A percentile compares a stretch with the other conserved stretches of the same genome.
Conservation (phyloP, 2,888 invertebrate species). For the Agrochola circellaris region DNA sequence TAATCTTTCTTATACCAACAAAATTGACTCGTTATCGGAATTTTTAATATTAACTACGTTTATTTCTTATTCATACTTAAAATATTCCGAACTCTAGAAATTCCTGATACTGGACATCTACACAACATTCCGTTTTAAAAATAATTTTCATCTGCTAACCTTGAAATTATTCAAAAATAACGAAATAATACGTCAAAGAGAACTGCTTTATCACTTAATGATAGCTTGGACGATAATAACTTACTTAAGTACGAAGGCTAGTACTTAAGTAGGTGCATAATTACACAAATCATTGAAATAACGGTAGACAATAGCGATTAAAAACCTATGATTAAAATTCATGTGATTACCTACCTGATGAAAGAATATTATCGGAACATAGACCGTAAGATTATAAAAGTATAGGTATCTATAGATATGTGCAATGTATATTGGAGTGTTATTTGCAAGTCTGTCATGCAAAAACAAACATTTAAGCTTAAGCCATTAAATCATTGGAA, state of each 20-base stretch:
- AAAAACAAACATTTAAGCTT: neutral
- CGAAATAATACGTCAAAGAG: slow-evolving; percentile 6
- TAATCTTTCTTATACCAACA: neutral
- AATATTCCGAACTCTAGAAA: neutral
- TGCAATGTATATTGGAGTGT: neutral
- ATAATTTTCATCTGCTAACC: neutral
- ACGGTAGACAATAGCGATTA: neutral
- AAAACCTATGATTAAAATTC: slow-evolving; percentile 3
- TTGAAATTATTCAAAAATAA: slow-evolving; percentile 3
- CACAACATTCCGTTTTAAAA: neutral
- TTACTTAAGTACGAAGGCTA: slow-evolving; percentile 2
- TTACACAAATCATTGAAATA: slow-evolving; percentile 8
- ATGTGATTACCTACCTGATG: neutral
- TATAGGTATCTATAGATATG: neutral
- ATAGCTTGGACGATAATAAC: slow-evolving; percentile 23
- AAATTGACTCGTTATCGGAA: neutral
- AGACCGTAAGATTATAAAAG: neutral
- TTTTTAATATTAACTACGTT: neutral
- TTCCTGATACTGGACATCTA: neutral
- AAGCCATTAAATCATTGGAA: neutral
- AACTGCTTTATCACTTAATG: slow-evolving; percentile 18
- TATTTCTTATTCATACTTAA: neutral
- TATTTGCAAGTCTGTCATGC: neutral
- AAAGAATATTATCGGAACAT: neutral
- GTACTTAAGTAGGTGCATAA: neutral